Percentiles rank a stretch among this genome's conserved stretches.
Conservation (phyloP, 2,797 vertebrate genomes). For the Amphiprion clarkii region DNA sequence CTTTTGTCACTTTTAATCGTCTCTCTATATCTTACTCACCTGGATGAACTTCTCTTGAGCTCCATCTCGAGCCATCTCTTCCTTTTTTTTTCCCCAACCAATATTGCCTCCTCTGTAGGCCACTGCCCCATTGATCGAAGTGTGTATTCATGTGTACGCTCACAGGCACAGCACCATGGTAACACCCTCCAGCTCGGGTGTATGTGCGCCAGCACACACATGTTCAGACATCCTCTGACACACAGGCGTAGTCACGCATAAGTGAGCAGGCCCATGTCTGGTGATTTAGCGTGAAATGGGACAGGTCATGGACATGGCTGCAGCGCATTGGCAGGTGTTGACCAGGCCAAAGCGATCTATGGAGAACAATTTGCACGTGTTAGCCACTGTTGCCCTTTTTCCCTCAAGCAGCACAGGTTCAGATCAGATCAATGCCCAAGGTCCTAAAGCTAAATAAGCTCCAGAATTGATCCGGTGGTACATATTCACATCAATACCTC, state of each 20-base stretch:
- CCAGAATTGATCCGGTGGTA: slow-evolving; percentile 51
- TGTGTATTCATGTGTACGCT: not conserved
- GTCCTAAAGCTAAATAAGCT: slow-evolving; percentile 71
- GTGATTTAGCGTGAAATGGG: slow-evolving; percentile 57
- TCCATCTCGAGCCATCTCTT: slow-evolving; percentile 10
- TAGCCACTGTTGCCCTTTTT: slow-evolving; percentile 59
- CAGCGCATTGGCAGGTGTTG: slow-evolving; percentile 56
- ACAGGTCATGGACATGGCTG: slow-evolving; percentile 62
- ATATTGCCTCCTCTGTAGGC: slow-evolving; percentile 12
- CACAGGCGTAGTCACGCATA: slow-evolving; percentile 25
- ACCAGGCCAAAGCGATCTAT: slow-evolving; percentile 53
- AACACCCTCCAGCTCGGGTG: not conserved
- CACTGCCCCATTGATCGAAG: slow-evolving; percentile 51
- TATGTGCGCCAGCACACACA: slow-evolving; percentile 1
- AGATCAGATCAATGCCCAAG: slow-evolving; percentile 67
- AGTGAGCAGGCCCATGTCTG: slow-evolving; percentile 32
- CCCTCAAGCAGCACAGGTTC: slow-evolving; percentile 46
- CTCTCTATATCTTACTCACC: slow-evolving; percentile 24
- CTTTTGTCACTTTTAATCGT: not conserved
- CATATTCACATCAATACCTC: slow-evolving; percentile 62
- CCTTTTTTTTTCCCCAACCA: slow-evolving; percentile 8
- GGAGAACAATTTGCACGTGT: slow-evolving; percentile 66
- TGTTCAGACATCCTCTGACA: slow-evolving; percentile 24
- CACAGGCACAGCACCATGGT: not conserved
- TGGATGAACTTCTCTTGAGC: slow-evolving; percentile 37